Evolutionary conservation across 2,113 vertebrate species (phyloP).

Genomic region (Heterocephalus glaber): DNA sequence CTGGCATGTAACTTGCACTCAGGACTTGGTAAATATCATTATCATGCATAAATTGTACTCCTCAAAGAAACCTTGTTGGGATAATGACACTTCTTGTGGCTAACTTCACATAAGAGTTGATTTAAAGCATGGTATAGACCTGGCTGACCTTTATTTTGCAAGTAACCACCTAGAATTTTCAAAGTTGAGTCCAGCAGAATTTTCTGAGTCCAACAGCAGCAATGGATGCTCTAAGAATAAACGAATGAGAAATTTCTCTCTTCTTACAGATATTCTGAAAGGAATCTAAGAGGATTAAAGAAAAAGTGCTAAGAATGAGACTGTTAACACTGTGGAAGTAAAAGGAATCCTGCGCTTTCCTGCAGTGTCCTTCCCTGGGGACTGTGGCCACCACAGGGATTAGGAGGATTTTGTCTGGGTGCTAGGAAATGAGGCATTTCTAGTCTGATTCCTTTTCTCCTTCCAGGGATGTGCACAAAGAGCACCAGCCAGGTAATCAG

Average conservation of each 20-base stretch:
- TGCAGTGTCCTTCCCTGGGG: not conserved
- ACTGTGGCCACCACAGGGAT: not conserved
- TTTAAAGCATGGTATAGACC: not conserved
- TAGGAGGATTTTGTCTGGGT: not conserved
- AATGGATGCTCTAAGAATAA: not conserved
- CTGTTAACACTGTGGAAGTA: not conserved
- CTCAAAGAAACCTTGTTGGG: not conserved
- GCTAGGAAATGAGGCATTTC: not conserved
- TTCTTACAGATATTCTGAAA: not conserved
- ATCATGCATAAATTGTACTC: not conserved
- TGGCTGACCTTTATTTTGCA: constrained; percentile 6
- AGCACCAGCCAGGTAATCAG: not conserved
- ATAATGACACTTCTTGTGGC: not conserved
- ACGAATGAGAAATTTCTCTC: not conserved
- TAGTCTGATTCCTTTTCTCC: not conserved
- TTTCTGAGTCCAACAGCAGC: not conserved
- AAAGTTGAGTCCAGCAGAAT: not conserved
- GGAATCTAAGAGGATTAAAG: not conserved
- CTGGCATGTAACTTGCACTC: not conserved
- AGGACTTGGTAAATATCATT: not conserved
- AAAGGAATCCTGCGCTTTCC: not conserved
- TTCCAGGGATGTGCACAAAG: not conserved
- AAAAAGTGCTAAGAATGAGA: not conserved
- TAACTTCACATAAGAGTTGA: not conserved
- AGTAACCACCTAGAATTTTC: not conserved